phyloP scores from a whole-genome alignment of 2,797 vertebrate species.

The Alectoris magna region DNA sequence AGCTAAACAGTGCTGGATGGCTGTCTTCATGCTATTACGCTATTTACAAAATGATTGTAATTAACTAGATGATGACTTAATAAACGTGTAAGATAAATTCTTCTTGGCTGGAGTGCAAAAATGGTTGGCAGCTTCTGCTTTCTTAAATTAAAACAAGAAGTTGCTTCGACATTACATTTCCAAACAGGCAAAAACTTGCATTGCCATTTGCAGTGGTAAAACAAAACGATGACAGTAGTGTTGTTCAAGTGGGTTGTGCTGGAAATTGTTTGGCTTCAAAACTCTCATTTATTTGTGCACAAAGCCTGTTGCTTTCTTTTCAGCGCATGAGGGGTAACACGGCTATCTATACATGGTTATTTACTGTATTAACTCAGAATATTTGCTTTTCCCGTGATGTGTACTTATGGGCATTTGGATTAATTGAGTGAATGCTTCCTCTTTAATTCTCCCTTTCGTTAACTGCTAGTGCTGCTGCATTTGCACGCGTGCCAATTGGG shows the following conservation, averaged over 20 bases:
- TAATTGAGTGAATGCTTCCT: not conserved
- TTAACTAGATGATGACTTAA: constrained; percentile 50
- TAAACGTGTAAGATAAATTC: constrained; percentile 68
- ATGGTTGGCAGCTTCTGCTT: constrained; percentile 60
- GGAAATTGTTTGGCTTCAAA: constrained; percentile 34
- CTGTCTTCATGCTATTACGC: not conserved
- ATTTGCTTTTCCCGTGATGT: not conserved
- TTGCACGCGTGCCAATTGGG: not conserved
- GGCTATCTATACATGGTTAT: not conserved
- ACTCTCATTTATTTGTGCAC: constrained; percentile 29
- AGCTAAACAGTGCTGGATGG: not conserved
- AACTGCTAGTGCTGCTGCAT: not conserved
- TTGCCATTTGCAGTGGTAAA: constrained; percentile 32
- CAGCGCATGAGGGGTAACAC: not conserved
- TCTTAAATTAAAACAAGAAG: constrained; percentile 74
- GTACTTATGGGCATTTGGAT: not conserved
- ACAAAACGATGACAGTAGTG: constrained; percentile 42
- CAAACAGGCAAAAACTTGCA: constrained; percentile 63
- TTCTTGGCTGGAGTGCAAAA: constrained; percentile 48
- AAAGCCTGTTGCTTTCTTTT: constrained; percentile 25
- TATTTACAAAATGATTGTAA: constrained; percentile 30
- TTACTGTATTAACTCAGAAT: not conserved
- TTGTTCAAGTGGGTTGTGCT: constrained; percentile 55
- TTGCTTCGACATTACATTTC: constrained; percentile 64
- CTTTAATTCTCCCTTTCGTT: not conserved